Evolutionary conservation across 2,113 vertebrate genomes (phyloP).

Genomic region (Ailurus styani): DNA sequence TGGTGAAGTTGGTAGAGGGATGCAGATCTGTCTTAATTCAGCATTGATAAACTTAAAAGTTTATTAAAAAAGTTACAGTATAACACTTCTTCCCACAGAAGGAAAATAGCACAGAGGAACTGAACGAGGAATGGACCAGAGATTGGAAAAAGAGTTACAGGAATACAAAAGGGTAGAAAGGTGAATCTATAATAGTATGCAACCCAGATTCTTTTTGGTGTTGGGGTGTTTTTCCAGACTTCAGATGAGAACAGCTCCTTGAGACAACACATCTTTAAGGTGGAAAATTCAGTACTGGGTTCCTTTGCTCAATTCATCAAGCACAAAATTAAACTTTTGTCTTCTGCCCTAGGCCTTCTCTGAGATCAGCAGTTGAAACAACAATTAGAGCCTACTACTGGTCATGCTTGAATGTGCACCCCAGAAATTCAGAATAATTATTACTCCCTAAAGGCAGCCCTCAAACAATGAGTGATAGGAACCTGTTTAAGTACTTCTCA

Average conservation of each 20-base stretch:
- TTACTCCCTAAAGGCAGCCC: background rate
- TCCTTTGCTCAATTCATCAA: background rate
- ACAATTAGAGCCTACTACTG: background rate
- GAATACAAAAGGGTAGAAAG: background rate
- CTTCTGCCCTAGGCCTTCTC: background rate
- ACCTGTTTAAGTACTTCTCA: background rate
- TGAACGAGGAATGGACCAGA: background rate
- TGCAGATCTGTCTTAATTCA: background rate
- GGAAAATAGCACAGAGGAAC: background rate
- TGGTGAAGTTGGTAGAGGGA: background rate
- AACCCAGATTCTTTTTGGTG: background rate
- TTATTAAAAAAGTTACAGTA: background rate
- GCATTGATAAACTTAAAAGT: background rate
- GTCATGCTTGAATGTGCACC: background rate
- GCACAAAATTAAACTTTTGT: background rate
- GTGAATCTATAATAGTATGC: too few relatives aligned
- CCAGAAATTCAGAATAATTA: background rate
- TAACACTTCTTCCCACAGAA: background rate
- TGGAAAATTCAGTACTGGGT: background rate
- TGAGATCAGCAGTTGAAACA: background rate
- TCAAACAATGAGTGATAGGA: background rate
- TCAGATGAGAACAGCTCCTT: background rate
- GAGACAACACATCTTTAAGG: background rate
- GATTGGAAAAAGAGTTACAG: background rate
- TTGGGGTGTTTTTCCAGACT: background rate